Evolutionary conservation across 2,797 vertebrate genomes (phyloP), one percentile per base, ranked within the genome.

Genomic region (Hoplostethus atlanticus): DNA sequence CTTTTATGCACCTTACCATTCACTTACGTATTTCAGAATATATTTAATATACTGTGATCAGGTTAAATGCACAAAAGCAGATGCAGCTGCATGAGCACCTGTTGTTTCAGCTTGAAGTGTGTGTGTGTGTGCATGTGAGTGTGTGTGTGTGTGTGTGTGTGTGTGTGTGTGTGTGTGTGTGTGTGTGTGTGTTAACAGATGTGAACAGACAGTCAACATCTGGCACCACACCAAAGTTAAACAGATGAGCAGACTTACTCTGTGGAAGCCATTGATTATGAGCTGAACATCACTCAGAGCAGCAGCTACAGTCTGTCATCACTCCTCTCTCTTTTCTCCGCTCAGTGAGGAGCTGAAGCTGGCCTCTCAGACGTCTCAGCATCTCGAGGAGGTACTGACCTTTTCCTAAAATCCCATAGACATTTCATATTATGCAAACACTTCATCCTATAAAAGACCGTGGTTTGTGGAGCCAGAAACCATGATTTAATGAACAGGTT

Each of bases 331-430:
- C 5, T 34, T 10, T n/a, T 21, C 30, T 6, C 51, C 42, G 3
- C 42, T 2, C 84, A 98, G 97, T 83, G 96, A 97, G 91, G 95
- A 94, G 87, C 95, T 98, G 84, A 97, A 96, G 91, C 95, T 97
- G 94, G 93, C 95, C 85, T 95, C 95, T 90, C 96, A 96, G 87
- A 97, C 95, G 94, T 95, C 96, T 90, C 95, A 95, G 92, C 95
- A 93, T 89, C 94, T 94, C 7, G 93, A 93, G 0, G 93, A 95
- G 69, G 90, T 98, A 92, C 90, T 87, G n/a, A 28, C 60, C 52
- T 13, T 47, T 21, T 21, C 6, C 4, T 5, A 6, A 2, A n/a
- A 21, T 42, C 9, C 6, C 51, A 28, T 12, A 13, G 0, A 44
- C 3, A 15, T 15, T 28, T 38, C n/a, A 11, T 12, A 6, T 71